Percentiles rank a stretch among this genome's conserved stretches.
Evolutionary conservation across 2,888 invertebrate genomes (phyloP).

Genomic region (Eugnorisma glareosa): DNA sequence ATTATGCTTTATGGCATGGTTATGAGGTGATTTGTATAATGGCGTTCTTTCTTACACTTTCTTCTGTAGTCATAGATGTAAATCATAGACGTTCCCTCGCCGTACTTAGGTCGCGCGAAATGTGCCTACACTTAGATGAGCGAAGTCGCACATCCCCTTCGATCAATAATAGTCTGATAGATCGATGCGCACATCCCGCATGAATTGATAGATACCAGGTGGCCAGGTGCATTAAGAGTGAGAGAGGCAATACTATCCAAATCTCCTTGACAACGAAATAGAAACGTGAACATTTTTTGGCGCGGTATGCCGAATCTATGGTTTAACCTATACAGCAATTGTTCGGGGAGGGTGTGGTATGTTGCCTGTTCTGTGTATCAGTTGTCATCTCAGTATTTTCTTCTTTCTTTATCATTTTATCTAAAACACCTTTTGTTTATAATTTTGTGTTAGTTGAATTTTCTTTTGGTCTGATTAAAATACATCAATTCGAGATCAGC

Average conservation of each 20-base stretch:
- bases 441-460: neutral
- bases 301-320: too few relatives aligned
- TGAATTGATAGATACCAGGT: too few relatives aligned
- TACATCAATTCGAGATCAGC: neutral
- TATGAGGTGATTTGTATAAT: slow-evolving; percentile 34
- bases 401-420: neutral
- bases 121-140: too few relatives aligned
- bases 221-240: too few relatives aligned
- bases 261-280: too few relatives aligned
- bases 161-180: too few relatives aligned
- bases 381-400: neutral
- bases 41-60: slow-evolving; percentile 34
- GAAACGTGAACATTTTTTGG: too few relatives aligned
- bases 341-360: neutral
- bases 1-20: slow-evolving; percentile 32
- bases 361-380: neutral
- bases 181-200: too few relatives aligned
- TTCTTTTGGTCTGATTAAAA: neutral
- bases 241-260: too few relatives aligned
- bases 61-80: neutral
- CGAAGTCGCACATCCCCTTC: too few relatives aligned
- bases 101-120: too few relatives aligned
- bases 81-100: too few relatives aligned
- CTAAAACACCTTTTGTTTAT: neutral
- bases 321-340: neutral